A percentile compares a stretch with the other conserved stretches of the same genome.
These are phyloP conservation scores for Pygathrix nemaeus DNA, from an alignment of 2,113 vertebrate genomes.

Conservation along the genomic window DNA sequence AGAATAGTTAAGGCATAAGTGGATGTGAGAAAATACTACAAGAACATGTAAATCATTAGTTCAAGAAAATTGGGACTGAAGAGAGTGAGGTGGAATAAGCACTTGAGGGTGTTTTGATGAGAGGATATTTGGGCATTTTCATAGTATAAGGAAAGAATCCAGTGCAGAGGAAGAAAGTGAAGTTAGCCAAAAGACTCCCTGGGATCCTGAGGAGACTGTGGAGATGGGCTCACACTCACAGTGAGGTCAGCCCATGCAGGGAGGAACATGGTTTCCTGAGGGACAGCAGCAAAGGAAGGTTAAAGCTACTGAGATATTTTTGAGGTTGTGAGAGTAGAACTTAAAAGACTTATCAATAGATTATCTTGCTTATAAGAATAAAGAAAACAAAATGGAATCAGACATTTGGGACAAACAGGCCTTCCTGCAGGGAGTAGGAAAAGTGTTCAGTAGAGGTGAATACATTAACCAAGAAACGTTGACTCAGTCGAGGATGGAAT, in stretches of 20 bases:
- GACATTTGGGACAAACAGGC: background rate
- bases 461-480: background rate
- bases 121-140: background rate
- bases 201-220: background rate
- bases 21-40: background rate
- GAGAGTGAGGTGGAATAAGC: background rate
- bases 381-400: background rate
- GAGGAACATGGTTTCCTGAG: background rate
- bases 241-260: background rate
- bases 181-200: too few relatives aligned
- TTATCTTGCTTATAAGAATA: background rate
- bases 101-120: background rate
- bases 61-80: background rate
- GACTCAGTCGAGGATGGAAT: background rate
- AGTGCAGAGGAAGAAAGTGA: background rate
- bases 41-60: background rate
- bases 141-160: background rate
- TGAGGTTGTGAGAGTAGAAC: background rate
- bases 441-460: background rate
- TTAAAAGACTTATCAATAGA: background rate
- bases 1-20: background rate
- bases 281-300: background rate
- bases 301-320: background rate
- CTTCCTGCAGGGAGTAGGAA: background rate
- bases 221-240: background rate